Base-by-base conservation (phyloP, 92 coral and sea anemone species). In the Zoanthus gigantus region DNA sequence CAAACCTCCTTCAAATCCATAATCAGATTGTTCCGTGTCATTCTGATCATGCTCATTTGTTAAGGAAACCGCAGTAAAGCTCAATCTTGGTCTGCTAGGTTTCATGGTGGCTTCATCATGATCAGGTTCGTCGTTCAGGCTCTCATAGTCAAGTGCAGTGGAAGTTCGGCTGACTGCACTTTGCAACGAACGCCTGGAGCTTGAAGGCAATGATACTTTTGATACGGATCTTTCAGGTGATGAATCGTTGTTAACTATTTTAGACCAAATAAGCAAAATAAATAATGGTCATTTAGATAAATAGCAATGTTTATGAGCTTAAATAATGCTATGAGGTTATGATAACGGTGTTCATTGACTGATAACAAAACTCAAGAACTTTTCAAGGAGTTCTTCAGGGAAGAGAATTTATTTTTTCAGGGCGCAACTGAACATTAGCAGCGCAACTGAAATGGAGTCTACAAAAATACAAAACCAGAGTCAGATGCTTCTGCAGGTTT, bases 141-240 rank as follows among this genome's bases (percentile, higher is more conserved):
- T 77, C 76, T 50, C 79, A 30, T 90, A 90, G 66, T 90, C 92
- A 15, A 90, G 92, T 28, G 92, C 71, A 71, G 86, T 69, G 7
- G 92, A 72, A 31, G 84, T 57, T 77, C 92, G 89, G 48, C 86
- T 52, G 31, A 77, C 50, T 44, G 80, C 72, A 47, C 89, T 78
- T 4, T 60, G 89, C 82, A 72, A 60, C 58, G 92, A 90, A 42
- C 81, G 65, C 71, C 86, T 69, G 47, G 90, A 88, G 11, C 66
- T 69, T 32, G 89, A 68, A 42, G 86, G 92, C 46, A 7, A 56
- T 34, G 83, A 65, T 4, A 54, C 85, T 65, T 57, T 65, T 29
- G 85, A 81, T 13, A 57, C 74, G 18, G 85, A 81, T 45, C 75
- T 81, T 58, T 53, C 75, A 4, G 74, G 47, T 66, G 32, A 30